Evolutionary conservation across 2,797 vertebrate genomes (phyloP).

Genomic region (Gobionotothen gibberifrons): DNA sequence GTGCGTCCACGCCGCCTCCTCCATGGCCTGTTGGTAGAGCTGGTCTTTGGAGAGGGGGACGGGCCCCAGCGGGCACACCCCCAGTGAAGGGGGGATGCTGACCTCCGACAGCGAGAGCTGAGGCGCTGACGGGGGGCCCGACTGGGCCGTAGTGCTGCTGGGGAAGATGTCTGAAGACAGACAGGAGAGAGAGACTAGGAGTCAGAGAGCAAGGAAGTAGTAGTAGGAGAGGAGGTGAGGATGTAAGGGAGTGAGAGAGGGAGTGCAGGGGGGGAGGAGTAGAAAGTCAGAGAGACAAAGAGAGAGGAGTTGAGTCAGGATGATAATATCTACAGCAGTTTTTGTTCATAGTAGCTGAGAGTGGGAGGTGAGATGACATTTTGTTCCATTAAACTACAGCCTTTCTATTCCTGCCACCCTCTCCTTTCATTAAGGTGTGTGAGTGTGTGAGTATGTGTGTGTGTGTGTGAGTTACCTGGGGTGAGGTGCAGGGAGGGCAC

Average conservation of each 20-base stretch:
- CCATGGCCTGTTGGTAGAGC: conserved; percentile 94
- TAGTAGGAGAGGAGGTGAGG: neutral
- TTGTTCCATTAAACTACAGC: conserved; percentile 62
- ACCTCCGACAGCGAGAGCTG: conserved; percentile 87
- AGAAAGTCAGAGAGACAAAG: conserved; percentile 26
- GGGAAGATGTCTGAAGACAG: conserved; percentile 83
- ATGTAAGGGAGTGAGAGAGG: conserved; percentile 3
- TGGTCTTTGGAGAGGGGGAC: conserved; percentile 93
- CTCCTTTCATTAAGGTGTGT: conserved; percentile 3
- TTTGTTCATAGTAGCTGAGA: conserved; percentile 59
- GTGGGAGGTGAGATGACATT: conserved; percentile 69
- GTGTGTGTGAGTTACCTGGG: conserved; percentile 78
- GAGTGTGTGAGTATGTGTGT: conserved; percentile 3
- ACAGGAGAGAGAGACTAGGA: neutral
- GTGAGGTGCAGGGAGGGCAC: conserved; percentile 88
- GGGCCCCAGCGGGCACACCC: conserved; percentile 91
- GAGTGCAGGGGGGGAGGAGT: neutral
- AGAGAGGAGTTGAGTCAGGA: conserved; percentile 52
- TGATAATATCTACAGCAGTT: conserved; percentile 54
- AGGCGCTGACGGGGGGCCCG: conserved; percentile 72
- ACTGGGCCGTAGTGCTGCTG: conserved; percentile 82
- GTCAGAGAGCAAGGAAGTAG: neutral
- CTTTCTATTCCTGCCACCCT: conserved; percentile 50
- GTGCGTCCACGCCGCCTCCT: conserved; percentile 91
- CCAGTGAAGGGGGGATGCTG: conserved; percentile 89